Percentiles rank a stretch among this genome's conserved stretches.
Conservation (phyloP, 2,797 vertebrate species). For the Myotis pilosus region DNA sequence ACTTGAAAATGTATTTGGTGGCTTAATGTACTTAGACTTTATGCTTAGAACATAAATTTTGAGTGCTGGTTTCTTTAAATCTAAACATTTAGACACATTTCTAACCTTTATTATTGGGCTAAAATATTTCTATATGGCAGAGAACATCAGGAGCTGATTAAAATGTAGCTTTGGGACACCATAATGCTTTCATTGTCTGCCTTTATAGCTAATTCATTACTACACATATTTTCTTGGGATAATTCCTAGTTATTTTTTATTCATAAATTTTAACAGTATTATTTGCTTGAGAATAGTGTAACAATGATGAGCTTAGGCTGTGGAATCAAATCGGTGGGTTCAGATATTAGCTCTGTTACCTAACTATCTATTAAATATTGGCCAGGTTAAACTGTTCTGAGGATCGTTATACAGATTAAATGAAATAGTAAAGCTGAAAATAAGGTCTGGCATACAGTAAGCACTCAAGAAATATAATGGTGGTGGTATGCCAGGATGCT, state of each 20-base stretch:
- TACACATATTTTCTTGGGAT: not conserved
- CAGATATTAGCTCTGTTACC: not conserved
- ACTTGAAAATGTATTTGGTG: conserved; percentile 46
- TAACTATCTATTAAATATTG: not conserved
- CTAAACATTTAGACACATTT: conserved; percentile 41
- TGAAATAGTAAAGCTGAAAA: not conserved
- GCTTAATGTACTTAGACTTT: conserved; percentile 37
- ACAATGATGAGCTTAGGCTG: not conserved
- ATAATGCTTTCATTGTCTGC: not conserved
- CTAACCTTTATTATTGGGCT: conserved; percentile 20
- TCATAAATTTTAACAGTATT: not conserved
- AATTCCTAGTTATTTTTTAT: conserved; percentile 21
- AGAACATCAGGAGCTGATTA: conserved; percentile 46
- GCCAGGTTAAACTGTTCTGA: not conserved
- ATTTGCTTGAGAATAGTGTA: not conserved
- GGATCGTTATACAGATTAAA: not conserved
- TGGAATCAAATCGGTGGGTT: not conserved
- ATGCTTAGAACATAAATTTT: conserved; percentile 48
- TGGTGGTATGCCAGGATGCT: not conserved
- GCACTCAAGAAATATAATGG: not conserved
- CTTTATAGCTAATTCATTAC: conserved; percentile 6
- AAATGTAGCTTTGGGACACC: conserved; percentile 14
- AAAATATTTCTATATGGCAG: conserved; percentile 42
- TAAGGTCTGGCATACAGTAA: not conserved
- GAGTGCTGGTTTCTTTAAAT: conserved; percentile 43